Evolutionary conservation across 1,140 invertebrate genomes (phyloP), one percentile per base, ranked within the genome.

Genomic region (Sycophaga agraensis): DNA sequence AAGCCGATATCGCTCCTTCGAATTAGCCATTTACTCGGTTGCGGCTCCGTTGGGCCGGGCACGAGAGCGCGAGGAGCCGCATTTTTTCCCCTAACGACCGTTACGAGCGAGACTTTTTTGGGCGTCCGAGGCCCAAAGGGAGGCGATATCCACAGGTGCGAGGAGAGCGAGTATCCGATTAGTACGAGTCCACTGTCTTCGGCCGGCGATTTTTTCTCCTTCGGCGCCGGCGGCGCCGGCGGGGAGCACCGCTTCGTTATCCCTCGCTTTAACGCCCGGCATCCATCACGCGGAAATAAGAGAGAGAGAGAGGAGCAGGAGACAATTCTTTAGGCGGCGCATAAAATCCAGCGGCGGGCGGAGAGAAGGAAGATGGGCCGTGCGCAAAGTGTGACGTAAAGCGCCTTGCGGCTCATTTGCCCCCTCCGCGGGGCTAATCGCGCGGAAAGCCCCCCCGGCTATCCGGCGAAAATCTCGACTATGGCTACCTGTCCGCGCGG

Each of bases 251-350:
- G 2, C 35, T 49, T 31, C 56, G 57, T 34, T 50, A 59, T 40
- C 46, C 26, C 37, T 50, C 3, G 35, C 46, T 34, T 42, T 16
- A n/a, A 9, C 22, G 4, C n/a, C n/a, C n/a, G 14, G 51, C 43
- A 59, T 59, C 57, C 40, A 59, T 59, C 57, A 59, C 51, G n/a
- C 22, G n/a, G 9, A 40, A 14, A n/a, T 5, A 28, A 22, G 21
- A 40, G 0, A 39, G 16, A 17, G 34, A 21, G 51, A 42, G 22
- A 8, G 17, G 24, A 16, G 28, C 51, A 22, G 24, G 22, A 34
- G 9, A 24, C 11, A 22, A 14, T 26, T 16, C 19, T 6, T 45
- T 12, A 4, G 14, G 35, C 16, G 35, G 42, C 22, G n/a, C 3
- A 22, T 12, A 28, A 28, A 48, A n/a, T n/a, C n/a, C n/a, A n/a